phyloP scores from a whole-genome alignment of 2,797 vertebrate species.

The Pipistrellus nathusii region DNA sequence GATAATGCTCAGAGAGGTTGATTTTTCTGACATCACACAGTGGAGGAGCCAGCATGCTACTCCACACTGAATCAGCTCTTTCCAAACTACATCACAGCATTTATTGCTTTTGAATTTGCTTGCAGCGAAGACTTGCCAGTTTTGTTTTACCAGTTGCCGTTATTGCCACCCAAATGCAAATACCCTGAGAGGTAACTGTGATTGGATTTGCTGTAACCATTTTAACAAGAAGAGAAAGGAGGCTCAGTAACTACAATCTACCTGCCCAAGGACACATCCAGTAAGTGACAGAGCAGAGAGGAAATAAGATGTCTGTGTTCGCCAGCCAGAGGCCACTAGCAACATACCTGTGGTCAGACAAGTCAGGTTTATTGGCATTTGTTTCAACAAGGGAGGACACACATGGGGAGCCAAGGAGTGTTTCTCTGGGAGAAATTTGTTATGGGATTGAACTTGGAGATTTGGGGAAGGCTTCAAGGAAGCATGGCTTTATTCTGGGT shows the following conservation, averaged over 20 bases:
- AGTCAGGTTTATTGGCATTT: background rate
- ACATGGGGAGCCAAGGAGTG: background rate
- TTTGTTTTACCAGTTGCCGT: background rate
- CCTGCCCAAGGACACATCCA: background rate
- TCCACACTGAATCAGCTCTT: background rate
- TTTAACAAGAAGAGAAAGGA: background rate
- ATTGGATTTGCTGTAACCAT: background rate
- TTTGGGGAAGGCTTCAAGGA: background rate
- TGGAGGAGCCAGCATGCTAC: background rate
- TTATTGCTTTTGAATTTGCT: slow-evolving; percentile 33
- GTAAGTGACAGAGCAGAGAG: background rate
- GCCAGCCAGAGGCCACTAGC: background rate
- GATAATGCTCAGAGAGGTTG: background rate
- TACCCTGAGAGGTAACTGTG: background rate
- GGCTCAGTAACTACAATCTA: background rate
- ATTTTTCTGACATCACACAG: background rate
- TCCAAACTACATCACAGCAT: background rate
- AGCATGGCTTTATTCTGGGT: background rate
- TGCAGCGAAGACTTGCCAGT: background rate
- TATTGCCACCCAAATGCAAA: background rate
- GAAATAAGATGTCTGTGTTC: background rate
- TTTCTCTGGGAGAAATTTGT: background rate
- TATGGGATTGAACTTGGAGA: background rate
- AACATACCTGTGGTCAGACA: background rate
- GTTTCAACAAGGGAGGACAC: background rate